phyloP scores from a whole-genome alignment of 2,888 invertebrate species.

The Cephus pulcher region DNA sequence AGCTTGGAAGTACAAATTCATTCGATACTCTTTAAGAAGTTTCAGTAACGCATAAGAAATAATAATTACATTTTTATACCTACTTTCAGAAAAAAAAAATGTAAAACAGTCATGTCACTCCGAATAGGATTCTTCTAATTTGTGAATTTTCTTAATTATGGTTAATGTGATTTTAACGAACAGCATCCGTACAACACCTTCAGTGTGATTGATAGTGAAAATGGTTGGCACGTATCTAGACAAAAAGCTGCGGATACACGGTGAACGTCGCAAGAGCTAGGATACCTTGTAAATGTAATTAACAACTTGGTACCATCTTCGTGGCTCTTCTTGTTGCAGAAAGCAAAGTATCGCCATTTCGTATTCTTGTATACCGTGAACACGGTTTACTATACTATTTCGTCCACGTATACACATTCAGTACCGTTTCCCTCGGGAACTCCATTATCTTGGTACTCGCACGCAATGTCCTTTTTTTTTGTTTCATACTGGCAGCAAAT shows the following conservation, averaged over 20 bases:
- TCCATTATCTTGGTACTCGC: conserved; percentile 5
- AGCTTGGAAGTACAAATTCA: not conserved
- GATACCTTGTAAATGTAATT: not conserved
- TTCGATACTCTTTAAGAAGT: not conserved
- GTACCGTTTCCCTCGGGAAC: not conserved
- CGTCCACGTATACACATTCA: not conserved
- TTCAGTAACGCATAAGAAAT: not conserved
- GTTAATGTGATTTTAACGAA: not conserved
- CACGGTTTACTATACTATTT: not conserved
- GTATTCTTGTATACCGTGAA: not conserved
- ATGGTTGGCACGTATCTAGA: not conserved
- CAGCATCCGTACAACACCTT: not conserved
- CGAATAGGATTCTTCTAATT: not conserved
- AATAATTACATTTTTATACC: not conserved
- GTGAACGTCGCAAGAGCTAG: not conserved
- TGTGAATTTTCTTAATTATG: not conserved
- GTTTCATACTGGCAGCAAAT: not conserved
- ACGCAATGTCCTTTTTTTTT: conserved; percentile 1
- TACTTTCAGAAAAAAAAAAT: not conserved
- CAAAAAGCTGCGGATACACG: not conserved
- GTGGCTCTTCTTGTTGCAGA: not conserved
- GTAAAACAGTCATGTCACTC: not conserved
- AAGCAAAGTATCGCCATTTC: not conserved
- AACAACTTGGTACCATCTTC: not conserved
- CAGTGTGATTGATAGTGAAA: not conserved